phyloP scores from a whole-genome alignment of 2,797 vertebrate species.

The Pogonophryne albipinna region DNA sequence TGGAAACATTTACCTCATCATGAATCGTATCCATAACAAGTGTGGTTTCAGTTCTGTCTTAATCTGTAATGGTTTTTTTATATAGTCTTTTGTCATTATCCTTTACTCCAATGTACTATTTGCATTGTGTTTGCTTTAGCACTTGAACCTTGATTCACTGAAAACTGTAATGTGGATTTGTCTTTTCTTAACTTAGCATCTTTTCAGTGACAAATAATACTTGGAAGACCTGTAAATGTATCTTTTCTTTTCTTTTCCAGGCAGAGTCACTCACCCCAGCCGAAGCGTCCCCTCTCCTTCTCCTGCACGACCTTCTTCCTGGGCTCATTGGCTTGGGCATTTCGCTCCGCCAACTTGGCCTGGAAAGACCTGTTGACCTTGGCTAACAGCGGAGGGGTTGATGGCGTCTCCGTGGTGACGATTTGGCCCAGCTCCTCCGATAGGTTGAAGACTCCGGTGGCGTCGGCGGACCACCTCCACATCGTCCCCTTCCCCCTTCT shows the following conservation, averaged over 20 bases:
- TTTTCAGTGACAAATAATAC: conserved; percentile 64
- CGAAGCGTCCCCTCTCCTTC: conserved; percentile 83
- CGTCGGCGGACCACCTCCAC: conserved; percentile 74
- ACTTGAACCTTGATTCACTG: conserved; percentile 51
- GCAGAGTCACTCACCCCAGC: conserved; percentile 82
- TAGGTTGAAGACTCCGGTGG: conserved; percentile 73
- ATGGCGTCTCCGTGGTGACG: conserved; percentile 80
- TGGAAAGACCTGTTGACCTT: conserved; percentile 83
- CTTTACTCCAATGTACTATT: conserved; percentile 49
- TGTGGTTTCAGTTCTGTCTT: conserved; percentile 50
- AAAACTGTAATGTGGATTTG: conserved; percentile 64
- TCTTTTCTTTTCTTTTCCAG: conserved; percentile 12
- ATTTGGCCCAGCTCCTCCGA: conserved; percentile 84
- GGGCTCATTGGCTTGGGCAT: conserved; percentile 78
- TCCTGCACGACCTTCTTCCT: conserved; percentile 79
- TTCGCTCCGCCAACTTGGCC: conserved; percentile 83
- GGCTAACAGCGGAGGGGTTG: conserved; percentile 41
- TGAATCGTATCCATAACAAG: conserved; percentile 6
- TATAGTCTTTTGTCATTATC: conserved; percentile 41
- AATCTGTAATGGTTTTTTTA: background rate
- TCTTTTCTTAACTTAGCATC: conserved; percentile 68
- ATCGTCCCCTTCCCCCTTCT: conserved; percentile 76
- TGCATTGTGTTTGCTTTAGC: conserved; percentile 66
- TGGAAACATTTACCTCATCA: background rate
- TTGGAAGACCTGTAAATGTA: conserved; percentile 46